These are phyloP conservation scores for Arnoldichthys spilopterus DNA, from an alignment of 2,797 vertebrate species.

Conservation along the genomic window DNA sequence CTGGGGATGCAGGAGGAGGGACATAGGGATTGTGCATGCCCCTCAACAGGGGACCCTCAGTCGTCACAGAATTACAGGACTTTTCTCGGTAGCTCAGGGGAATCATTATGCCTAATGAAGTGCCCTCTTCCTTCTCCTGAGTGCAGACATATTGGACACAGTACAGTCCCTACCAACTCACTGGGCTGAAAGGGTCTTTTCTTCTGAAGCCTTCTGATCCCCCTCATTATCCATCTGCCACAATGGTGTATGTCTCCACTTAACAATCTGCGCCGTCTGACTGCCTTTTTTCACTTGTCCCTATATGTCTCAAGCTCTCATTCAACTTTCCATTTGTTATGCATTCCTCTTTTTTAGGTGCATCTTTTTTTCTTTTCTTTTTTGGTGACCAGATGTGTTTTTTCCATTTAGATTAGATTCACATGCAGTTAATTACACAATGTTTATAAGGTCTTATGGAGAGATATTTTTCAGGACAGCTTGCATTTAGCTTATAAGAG, in stretches of 20 bases:
- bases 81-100: conserved; percentile 43
- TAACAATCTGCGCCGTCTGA: conserved; percentile 6
- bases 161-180: conserved; percentile 35
- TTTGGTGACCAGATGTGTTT: not conserved
- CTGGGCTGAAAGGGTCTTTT: conserved; percentile 42
- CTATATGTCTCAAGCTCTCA: not conserved
- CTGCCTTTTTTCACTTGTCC: not conserved
- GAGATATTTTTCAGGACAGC: not conserved
- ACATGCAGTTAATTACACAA: not conserved
- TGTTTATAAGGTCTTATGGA: not conserved
- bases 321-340: conserved; percentile 1
- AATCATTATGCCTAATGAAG: conserved; percentile 76
- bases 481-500: not conserved
- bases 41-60: conserved; percentile 28
- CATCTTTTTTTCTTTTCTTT: too few species aligned
- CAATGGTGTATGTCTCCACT: conserved; percentile 23
- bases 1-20: conserved; percentile 29
- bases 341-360: not conserved
- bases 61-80: conserved; percentile 54
- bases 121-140: conserved; percentile 54
- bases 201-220: conserved; percentile 38
- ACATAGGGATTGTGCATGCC: conserved; percentile 15
- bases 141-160: conserved; percentile 49
- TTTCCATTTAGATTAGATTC: not conserved
- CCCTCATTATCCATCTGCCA: conserved; percentile 43